Conservation (phyloP, 1,140 invertebrate species). For the Drosophila navojoa region DNA sequence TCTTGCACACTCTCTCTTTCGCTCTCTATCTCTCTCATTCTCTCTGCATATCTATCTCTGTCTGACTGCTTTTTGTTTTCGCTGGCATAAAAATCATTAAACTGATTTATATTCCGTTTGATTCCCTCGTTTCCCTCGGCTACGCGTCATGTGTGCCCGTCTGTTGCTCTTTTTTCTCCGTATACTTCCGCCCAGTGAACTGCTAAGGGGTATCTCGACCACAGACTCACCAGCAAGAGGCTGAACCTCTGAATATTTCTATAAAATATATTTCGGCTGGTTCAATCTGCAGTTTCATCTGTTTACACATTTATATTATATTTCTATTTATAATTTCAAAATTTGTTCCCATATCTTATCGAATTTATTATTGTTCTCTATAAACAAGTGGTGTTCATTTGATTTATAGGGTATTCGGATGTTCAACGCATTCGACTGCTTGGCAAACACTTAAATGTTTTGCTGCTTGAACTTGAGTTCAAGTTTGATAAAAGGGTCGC, state of each 20-base stretch:
- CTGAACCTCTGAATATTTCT: too few relatives aligned
- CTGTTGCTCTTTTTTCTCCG: constrained; percentile 12
- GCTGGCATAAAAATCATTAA: constrained; percentile 70
- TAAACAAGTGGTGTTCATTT: too few relatives aligned
- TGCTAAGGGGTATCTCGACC: background rate
- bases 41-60: constrained; percentile 13
- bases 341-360: too few relatives aligned
- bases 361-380: too few relatives aligned
- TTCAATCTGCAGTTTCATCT: too few relatives aligned
- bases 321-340: too few relatives aligned
- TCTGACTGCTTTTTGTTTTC: constrained; percentile 51
- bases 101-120: constrained; percentile 77
- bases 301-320: too few relatives aligned
- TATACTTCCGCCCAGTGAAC: constrained; percentile 7
- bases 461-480: constrained; percentile 65
- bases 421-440: background rate
- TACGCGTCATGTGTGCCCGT: constrained; percentile 38
- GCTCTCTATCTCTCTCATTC: constrained; percentile 3
- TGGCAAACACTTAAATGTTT: constrained; percentile 13
- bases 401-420: background rate
- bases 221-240: too few relatives aligned
- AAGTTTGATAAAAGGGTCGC: constrained; percentile 71
- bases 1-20: background rate
- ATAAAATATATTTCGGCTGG: too few relatives aligned
- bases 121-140: constrained; percentile 43